Percentiles rank a stretch among this genome's conserved stretches.
These are phyloP conservation scores for Callinectes sapidus DNA, from an alignment of 2,888 invertebrate species.

Conservation along the genomic window DNA sequence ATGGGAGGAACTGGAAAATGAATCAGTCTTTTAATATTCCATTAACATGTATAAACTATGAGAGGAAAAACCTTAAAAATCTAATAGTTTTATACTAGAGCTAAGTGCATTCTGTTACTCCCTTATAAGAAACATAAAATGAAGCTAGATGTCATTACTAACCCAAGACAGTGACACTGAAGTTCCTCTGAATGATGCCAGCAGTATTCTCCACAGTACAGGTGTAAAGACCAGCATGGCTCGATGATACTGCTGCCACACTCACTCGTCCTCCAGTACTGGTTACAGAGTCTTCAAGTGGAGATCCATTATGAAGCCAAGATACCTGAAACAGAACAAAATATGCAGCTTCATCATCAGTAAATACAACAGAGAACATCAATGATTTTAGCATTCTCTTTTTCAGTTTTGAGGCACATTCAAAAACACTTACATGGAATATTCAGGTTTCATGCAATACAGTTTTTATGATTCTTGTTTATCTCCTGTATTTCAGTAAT, in stretches of 20 bases:
- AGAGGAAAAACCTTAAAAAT: not conserved
- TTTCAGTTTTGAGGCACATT: not conserved
- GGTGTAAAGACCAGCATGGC: slow-evolving; percentile 78
- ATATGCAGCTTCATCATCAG: not conserved
- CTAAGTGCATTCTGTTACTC: not conserved
- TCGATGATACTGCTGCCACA: slow-evolving; percentile 75
- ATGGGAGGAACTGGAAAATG: slow-evolving; percentile 47
- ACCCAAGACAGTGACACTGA: slow-evolving; percentile 63
- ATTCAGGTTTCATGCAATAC: not conserved
- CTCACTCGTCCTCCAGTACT: slow-evolving; percentile 73
- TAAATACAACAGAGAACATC: not conserved
- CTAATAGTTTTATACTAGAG: not conserved
- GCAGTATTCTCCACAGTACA: slow-evolving; percentile 78
- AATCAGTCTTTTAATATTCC: not conserved
- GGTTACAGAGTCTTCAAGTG: slow-evolving; percentile 42
- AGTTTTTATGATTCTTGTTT: not conserved
- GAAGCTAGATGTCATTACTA: slow-evolving; percentile 17
- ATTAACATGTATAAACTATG: not conserved
- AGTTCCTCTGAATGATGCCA: slow-evolving; percentile 62
- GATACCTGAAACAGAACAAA: slow-evolving; percentile 41
- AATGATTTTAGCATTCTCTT: not conserved
- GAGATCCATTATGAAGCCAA: slow-evolving; percentile 53
- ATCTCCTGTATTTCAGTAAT: not conserved
- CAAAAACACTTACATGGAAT: not conserved
- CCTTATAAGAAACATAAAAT: not conserved